Evolutionary conservation across 2,888 invertebrate species (phyloP), one percentile per base, ranked within the genome.

Genomic region (Drosophila flavopinicola): DNA sequence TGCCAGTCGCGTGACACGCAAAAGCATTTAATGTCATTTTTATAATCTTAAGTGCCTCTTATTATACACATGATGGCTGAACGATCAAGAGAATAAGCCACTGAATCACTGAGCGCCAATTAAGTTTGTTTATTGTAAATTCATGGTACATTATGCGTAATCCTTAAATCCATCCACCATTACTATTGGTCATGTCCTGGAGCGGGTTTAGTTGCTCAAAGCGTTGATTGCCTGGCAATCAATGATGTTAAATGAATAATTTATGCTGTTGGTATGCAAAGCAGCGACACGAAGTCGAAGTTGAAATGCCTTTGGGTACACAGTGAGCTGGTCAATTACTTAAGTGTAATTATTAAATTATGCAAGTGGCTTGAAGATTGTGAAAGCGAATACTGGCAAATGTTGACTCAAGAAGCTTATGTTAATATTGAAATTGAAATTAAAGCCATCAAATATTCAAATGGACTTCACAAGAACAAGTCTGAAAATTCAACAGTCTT

Each of bases 1-100:
- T 20, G 27, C 1, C 52, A 11, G 44, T 10, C 58, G 24, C 37
- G 38, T 51, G 48, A 64, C 54, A 71, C 47, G 54, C 30, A 57
- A 52, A 60, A 56, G 58, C 63, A 54, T 54, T 77, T 53, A 68
- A 69, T 78, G 76, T 69, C 25, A 63, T 64, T 79, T 75, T 68
- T 60, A 72, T 79, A 83, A 69, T 85, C 76, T 73, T 57, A 60
- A 85, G 76, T 73, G 76, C 42, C 37, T 58, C 57, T 72, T 53
- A 3, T 51, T 70, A 60, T 54, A 41, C 49, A 6, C 24, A 37
- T 7, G 24, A 25, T 32, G 33, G 25, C 7, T 32, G 42, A 59
- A 57, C 45, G 44, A 27, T 17, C 33, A 27, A 32, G 15, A 15
- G 7, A 6, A 9, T 23, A 44, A 17, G 11, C 29, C 24, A 33